Evolutionary conservation across 2,888 invertebrate species (phyloP).

Genomic region (Priocnemis perturbator): DNA sequence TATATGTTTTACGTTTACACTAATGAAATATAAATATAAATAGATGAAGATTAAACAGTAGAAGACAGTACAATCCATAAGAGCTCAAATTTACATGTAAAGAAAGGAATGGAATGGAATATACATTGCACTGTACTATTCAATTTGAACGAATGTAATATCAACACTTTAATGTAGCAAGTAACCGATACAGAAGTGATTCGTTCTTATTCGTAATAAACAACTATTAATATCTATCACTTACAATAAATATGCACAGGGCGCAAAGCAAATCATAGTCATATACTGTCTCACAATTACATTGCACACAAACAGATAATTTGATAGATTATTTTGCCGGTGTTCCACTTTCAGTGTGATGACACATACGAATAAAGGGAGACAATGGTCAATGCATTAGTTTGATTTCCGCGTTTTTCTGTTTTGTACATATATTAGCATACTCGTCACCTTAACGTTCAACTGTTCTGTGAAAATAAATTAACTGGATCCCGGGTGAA

Average conservation of each 20-base stretch:
- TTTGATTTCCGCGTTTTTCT: slow-evolving; percentile 39
- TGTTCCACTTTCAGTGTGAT: slow-evolving; percentile 43
- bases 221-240: slow-evolving; percentile 70
- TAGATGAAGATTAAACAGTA: no score
- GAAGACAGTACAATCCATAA: no score
- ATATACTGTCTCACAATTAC: slow-evolving; percentile 39
- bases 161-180: slow-evolving; percentile 73
- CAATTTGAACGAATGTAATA: slow-evolving; percentile 70
- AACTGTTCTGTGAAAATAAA: background rate
- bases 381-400: slow-evolving; percentile 33
- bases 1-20: no score
- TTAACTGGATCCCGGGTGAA: background rate
- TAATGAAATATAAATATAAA: no score
- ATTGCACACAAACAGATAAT: background rate
- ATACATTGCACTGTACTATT: background rate
- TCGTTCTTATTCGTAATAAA: slow-evolving; percentile 70
- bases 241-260: slow-evolving; percentile 67
- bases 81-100: no score
- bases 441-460: background rate
- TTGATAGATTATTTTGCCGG: slow-evolving; percentile 41
- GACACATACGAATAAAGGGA: slow-evolving; percentile 17
- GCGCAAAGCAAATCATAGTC: slow-evolving; percentile 68
- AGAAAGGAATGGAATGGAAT: background rate
- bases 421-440: slow-evolving; percentile 11
- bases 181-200: slow-evolving; percentile 71